Evolutionary conservation across 2,797 vertebrate species (phyloP).

Genomic region (Danio albolineatus): DNA sequence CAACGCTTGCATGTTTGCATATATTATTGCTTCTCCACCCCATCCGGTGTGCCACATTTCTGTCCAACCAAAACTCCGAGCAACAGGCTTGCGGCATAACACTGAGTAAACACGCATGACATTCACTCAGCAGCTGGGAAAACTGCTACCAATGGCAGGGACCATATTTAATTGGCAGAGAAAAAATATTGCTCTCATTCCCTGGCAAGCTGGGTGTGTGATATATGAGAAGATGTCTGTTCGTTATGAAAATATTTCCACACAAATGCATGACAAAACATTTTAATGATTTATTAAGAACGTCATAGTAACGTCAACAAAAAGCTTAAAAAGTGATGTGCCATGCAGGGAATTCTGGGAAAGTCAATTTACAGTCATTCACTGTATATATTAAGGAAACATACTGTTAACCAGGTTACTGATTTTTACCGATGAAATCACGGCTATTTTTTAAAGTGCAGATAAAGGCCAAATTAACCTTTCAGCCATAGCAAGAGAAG

Average conservation of each 20-base stretch:
- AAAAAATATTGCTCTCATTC: slow-evolving; percentile 39
- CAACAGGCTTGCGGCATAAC: slow-evolving; percentile 35
- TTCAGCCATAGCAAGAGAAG: too few relatives aligned
- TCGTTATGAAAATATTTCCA: slow-evolving; percentile 11
- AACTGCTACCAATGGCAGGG: slow-evolving; percentile 33
- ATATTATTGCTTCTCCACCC: slow-evolving; percentile 48
- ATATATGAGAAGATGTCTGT: slow-evolving; percentile 27
- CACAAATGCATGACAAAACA: neutral
- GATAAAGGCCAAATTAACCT: too few relatives aligned
- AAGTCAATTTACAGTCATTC: too few relatives aligned
- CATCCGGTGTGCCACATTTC: slow-evolving; percentile 25
- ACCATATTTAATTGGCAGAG: slow-evolving; percentile 36
- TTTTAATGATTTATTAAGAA: neutral
- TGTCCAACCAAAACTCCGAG: slow-evolving; percentile 39
- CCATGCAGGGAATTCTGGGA: too few relatives aligned
- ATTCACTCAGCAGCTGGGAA: slow-evolving; percentile 47
- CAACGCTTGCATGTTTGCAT: slow-evolving; percentile 54
- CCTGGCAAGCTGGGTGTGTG: slow-evolving; percentile 18
- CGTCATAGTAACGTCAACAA: too few relatives aligned
- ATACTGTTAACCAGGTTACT: too few relatives aligned
- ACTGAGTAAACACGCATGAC: slow-evolving; percentile 46
- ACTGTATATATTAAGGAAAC: too few relatives aligned
- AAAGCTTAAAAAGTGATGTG: too few relatives aligned
- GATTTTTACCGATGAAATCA: too few relatives aligned
- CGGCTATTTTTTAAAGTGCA: too few relatives aligned